Percentiles rank a stretch among this genome's conserved stretches.
These are phyloP conservation scores for Megalonaias nervosa DNA, from an alignment of 1,140 invertebrate genomes.

Conservation along the genomic window DNA sequence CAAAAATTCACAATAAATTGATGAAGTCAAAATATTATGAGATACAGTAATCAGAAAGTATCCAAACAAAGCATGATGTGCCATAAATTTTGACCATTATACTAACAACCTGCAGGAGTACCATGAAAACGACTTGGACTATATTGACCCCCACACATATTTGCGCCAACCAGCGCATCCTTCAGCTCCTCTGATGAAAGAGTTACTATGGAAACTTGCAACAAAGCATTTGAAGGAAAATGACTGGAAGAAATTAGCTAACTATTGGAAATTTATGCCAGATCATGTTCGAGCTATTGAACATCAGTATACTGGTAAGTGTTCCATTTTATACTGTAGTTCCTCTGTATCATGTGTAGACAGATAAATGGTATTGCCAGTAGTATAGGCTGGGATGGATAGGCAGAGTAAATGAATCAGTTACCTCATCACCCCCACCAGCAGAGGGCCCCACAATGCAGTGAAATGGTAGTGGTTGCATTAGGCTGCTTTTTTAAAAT, in stretches of 20 bases:
- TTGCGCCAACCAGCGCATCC: slow-evolving; percentile 60
- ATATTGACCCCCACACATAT: slow-evolving; percentile 56
- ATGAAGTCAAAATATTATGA: not conserved
- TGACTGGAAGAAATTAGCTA: slow-evolving; percentile 82
- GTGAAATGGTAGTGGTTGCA: not conserved
- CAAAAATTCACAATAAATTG: no score
- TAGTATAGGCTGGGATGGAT: no score
- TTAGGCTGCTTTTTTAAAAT: no score
- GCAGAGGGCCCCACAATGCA: not conserved
- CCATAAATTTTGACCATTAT: not conserved
- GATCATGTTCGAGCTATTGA: slow-evolving; percentile 83
- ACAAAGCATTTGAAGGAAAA: slow-evolving; percentile 78
- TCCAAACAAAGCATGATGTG: no score
- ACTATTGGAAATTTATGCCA: slow-evolving; percentile 81
- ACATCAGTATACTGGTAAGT: slow-evolving; percentile 82
- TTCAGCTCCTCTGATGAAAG: slow-evolving; percentile 64
- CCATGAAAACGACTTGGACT: slow-evolving; percentile 59
- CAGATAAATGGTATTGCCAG: not conserved
- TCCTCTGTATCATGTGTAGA: no score
- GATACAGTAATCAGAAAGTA: not conserved
- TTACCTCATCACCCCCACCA: not conserved
- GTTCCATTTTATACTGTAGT: no score
- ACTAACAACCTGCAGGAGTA: slow-evolving; percentile 48
- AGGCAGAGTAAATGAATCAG: not conserved
- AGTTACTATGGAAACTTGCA: slow-evolving; percentile 79